Conservation (phyloP, 2,113 vertebrate genomes). For the Dinomys branickii region DNA sequence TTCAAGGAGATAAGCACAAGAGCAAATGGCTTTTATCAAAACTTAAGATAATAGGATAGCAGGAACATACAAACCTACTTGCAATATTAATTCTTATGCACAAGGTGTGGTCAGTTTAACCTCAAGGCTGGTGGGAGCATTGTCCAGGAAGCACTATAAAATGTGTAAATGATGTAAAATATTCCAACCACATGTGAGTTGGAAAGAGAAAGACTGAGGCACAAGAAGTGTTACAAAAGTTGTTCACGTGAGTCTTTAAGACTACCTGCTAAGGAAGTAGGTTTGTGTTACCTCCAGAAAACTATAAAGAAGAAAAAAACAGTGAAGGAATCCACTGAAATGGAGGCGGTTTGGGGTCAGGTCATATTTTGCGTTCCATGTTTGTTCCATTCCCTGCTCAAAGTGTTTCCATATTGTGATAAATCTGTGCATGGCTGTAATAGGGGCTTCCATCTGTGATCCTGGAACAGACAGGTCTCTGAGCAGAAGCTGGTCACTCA, state of each 20-base stretch:
- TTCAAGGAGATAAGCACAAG: background rate
- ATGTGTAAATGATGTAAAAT: background rate
- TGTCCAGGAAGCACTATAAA: background rate
- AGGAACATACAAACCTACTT: background rate
- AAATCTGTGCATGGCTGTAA: slow-evolving; percentile 84
- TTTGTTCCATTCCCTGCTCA: slow-evolving; percentile 61
- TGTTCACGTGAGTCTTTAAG: background rate
- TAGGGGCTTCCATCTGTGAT: slow-evolving; percentile 84
- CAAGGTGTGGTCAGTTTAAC: background rate
- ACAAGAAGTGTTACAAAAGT: background rate
- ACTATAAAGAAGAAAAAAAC: background rate
- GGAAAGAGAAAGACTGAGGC: background rate
- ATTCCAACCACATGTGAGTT: background rate
- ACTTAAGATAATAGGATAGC: background rate
- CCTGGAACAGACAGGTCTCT: slow-evolving; percentile 82
- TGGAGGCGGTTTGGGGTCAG: slow-evolving; percentile 73
- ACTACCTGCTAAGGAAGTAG: background rate
- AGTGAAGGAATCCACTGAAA: background rate
- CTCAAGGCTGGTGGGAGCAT: background rate
- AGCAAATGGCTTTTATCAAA: background rate
- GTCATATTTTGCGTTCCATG: slow-evolving; percentile 67
- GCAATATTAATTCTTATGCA: background rate
- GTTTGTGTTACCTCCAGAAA: background rate
- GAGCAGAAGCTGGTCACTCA: slow-evolving; percentile 85
- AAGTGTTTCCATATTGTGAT: slow-evolving; percentile 75